Conservation (phyloP, 2,888 invertebrate species). For the Aporophyla lueneburgensis region DNA sequence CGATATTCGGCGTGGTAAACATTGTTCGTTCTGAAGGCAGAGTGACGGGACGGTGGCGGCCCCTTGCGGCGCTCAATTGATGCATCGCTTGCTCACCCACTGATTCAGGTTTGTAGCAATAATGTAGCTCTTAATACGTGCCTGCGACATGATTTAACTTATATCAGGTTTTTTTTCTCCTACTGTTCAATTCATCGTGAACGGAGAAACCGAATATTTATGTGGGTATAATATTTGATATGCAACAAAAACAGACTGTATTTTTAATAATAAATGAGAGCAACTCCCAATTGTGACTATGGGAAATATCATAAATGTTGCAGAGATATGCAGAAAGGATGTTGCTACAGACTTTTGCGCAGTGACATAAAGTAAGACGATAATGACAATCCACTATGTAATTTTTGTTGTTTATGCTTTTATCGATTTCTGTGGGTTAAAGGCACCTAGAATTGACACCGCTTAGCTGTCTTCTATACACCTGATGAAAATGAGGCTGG, state of each 20-base stretch:
- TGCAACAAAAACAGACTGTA: constrained; percentile 57
- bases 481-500: background rate
- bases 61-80: constrained; percentile 88
- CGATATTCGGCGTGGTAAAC: constrained; percentile 73
- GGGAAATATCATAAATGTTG: constrained; percentile 48
- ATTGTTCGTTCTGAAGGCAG: constrained; percentile 71
- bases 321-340: constrained; percentile 30
- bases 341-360: constrained; percentile 4
- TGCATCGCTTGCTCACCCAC: constrained; percentile 85
- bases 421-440: background rate
- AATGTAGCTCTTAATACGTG: constrained; percentile 70
- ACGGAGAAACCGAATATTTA: constrained; percentile 60
- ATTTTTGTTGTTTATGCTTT: background rate
- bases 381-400: constrained; percentile 3
- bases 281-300: constrained; percentile 57
- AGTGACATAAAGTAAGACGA: constrained; percentile 14
- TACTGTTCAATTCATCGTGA: constrained; percentile 66
- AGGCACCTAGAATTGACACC: background rate
- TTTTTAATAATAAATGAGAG: constrained; percentile 63
- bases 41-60: constrained; percentile 80
- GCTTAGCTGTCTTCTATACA: background rate
- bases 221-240: constrained; percentile 62
- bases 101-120: constrained; percentile 73
- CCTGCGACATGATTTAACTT: constrained; percentile 67
- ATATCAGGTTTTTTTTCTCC: constrained; percentile 63